Conservation (phyloP, 92 coral and sea anemone species). For the Zoanthus sansibaricus region DNA sequence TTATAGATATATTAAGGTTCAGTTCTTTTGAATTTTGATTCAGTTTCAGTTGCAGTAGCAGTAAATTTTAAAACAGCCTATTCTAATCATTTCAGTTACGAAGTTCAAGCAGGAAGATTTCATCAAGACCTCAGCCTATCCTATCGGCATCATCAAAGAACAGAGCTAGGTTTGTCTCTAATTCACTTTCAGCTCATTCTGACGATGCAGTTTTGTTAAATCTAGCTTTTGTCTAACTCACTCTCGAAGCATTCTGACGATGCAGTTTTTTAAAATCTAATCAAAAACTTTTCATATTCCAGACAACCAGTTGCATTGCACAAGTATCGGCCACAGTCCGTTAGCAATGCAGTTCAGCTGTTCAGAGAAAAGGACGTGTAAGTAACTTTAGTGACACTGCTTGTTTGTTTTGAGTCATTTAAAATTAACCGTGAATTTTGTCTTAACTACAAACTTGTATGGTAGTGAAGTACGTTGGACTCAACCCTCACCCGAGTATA, state of each 20-base stretch:
- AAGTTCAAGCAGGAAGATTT: constrained; percentile 17
- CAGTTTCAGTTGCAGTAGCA: too few relatives aligned
- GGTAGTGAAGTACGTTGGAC: too few relatives aligned
- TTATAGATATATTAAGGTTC: too few relatives aligned
- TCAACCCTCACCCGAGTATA: too few relatives aligned
- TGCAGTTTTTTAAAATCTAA: not conserved
- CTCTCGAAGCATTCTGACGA: too few relatives aligned
- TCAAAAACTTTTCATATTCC: not conserved
- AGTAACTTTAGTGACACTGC: constrained; percentile 17
- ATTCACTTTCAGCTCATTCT: not conserved
- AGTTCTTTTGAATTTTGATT: too few relatives aligned
- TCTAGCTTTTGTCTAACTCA: too few relatives aligned
- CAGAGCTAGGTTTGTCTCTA: constrained; percentile 25
- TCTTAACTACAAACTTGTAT: too few relatives aligned
- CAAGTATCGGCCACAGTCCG: constrained; percentile 64
- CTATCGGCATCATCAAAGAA: constrained; percentile 17
- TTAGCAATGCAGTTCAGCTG: constrained; percentile 78
- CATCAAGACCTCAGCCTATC: constrained; percentile 6
- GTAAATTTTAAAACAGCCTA: not conserved
- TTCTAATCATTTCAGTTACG: not conserved
- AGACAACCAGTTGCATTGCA: constrained; percentile 74
- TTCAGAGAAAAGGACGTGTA: constrained; percentile 79
- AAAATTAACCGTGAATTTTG: not conserved
- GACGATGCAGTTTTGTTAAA: too few relatives aligned
- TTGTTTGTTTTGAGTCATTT: not conserved